Conservation (phyloP, 1,140 invertebrate species). For the Drosophila azteca region DNA sequence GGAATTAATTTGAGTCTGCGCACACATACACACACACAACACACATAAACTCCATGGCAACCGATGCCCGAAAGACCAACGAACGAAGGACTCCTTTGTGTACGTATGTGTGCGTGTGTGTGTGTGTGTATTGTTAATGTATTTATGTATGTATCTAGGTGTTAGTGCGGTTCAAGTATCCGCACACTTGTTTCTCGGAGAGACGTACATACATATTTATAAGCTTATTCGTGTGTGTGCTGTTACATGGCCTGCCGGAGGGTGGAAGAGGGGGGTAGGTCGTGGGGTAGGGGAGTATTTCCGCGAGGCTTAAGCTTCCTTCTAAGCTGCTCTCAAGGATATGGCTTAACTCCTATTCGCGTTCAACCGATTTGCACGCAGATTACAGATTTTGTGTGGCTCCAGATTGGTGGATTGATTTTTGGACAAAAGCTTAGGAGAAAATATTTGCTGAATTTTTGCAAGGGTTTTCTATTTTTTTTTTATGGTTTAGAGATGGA, state of each 20-base stretch:
- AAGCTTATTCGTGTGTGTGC: slow-evolving; percentile 1
- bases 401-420: too few relatives aligned
- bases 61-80: too few relatives aligned
- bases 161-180: slow-evolving; percentile 43
- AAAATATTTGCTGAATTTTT: too few relatives aligned
- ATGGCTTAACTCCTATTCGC: slow-evolving; percentile 31
- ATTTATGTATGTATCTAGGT: slow-evolving; percentile 61
- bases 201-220: slow-evolving; percentile 9
- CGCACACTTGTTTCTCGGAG: slow-evolving; percentile 34
- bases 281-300: neutral
- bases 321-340: slow-evolving; percentile 39
- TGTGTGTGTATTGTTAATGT: slow-evolving; percentile 59
- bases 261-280: neutral
- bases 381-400: too few relatives aligned
- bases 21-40: slow-evolving; percentile 20
- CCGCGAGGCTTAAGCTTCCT: slow-evolving; percentile 26
- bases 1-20: slow-evolving; percentile 74
- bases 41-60: slow-evolving; percentile 7
- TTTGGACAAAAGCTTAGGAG: too few relatives aligned
- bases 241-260: neutral
- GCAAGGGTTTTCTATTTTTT: too few relatives aligned
- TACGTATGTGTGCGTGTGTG: slow-evolving; percentile 15
- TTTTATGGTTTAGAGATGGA: too few relatives aligned
- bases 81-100: slow-evolving; percentile 29
- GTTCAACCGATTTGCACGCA: slow-evolving; percentile 22